Evolutionary conservation across 2,888 invertebrate species (phyloP).

Genomic region (Drosophila longiperda): DNA sequence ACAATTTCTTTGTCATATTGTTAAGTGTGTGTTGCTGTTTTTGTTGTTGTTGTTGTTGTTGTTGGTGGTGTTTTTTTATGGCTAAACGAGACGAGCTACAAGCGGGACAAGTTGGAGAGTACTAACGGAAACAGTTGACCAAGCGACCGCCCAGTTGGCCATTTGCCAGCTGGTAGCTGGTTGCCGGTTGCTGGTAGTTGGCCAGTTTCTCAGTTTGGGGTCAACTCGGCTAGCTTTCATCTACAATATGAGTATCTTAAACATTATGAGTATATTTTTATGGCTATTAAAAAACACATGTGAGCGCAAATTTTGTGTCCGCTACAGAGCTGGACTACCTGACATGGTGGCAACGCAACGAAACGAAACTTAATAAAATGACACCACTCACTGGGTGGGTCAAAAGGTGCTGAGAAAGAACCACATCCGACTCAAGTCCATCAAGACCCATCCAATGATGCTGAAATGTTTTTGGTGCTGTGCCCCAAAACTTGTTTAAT

Average conservation of each 20-base stretch:
- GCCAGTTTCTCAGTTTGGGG: constrained; percentile 54
- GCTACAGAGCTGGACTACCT: not conserved
- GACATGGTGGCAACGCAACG: constrained; percentile 20
- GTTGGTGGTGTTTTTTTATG: constrained; percentile 37
- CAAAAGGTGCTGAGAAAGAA: constrained; percentile 80
- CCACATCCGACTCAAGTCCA: constrained; percentile 27
- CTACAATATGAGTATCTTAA: constrained; percentile 50
- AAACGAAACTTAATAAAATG: constrained; percentile 27
- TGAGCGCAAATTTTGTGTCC: constrained; percentile 34
- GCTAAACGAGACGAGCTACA: constrained; percentile 57
- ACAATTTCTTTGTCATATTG: constrained; percentile 42
- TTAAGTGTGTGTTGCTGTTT: constrained; percentile 25
- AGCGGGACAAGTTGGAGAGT: constrained; percentile 56
- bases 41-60: not conserved
- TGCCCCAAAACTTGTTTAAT: constrained; percentile 59
- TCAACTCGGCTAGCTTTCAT: constrained; percentile 72
- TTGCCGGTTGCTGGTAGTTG: constrained; percentile 30
- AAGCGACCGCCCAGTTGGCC: constrained; percentile 36
- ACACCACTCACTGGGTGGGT: constrained; percentile 51
- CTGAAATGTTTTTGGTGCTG: constrained; percentile 47
- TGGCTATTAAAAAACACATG: constrained; percentile 68
- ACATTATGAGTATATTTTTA: constrained; percentile 59
- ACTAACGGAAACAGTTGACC: constrained; percentile 68
- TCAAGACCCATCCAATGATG: constrained; percentile 38
- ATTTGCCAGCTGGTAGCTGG: constrained; percentile 4